Conservation (phyloP, 2,797 vertebrate species). For the Miopithecus talapoin region DNA sequence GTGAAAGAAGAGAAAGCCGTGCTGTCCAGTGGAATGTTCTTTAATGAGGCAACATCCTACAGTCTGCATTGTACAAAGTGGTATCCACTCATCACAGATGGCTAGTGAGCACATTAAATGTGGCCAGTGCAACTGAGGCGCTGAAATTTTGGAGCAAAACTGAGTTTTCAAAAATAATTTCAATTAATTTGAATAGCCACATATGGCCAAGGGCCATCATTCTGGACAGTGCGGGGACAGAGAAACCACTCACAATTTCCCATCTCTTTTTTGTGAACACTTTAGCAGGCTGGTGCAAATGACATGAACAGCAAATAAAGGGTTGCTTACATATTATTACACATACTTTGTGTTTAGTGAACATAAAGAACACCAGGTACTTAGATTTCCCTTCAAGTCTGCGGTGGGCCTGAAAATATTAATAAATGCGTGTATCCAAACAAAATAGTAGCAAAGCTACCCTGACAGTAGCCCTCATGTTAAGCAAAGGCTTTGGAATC, state of each 20-base stretch:
- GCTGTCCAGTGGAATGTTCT: background rate
- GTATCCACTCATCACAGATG: fast-evolving
- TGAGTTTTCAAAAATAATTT: background rate
- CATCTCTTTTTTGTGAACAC: background rate
- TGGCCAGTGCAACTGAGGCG: background rate
- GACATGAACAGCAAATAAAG: background rate
- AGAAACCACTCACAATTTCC: fast-evolving
- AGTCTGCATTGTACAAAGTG: fast-evolving
- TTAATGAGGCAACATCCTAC: fast-evolving
- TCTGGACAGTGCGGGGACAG: fast-evolving
- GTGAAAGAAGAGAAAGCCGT: background rate
- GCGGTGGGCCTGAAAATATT: background rate
- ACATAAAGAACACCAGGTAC: background rate
- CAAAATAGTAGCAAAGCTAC: background rate
- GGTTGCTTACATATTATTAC: background rate
- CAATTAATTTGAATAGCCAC: background rate
- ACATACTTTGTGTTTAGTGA: background rate
- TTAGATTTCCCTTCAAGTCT: background rate
- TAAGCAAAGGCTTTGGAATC: background rate
- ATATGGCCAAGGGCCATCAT: no score
- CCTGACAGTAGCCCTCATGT: background rate
- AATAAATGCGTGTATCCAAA: background rate
- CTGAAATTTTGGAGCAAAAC: fast-evolving
- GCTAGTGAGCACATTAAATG: fast-evolving
- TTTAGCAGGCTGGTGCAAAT: background rate